Evolutionary conservation across 2,888 invertebrate species (phyloP).

Genomic region (Drosophila macrospina): DNA sequence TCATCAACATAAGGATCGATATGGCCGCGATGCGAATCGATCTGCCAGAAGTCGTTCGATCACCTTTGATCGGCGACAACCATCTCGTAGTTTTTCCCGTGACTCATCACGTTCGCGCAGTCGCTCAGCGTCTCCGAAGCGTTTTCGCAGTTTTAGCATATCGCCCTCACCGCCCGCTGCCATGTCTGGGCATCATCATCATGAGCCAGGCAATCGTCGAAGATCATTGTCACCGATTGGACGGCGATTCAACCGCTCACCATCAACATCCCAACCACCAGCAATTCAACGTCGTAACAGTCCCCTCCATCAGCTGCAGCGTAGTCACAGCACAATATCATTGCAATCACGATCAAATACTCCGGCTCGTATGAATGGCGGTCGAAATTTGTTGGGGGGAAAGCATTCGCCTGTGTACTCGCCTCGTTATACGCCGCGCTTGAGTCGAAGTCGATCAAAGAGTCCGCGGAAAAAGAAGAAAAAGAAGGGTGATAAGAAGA

Average conservation of each 20-base stretch:
- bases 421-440: conserved; percentile 83
- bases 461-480: conserved; percentile 79
- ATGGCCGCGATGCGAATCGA: conserved; percentile 90
- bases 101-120: conserved; percentile 74
- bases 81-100: conserved; percentile 80
- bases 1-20: conserved; percentile 89
- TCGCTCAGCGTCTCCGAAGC: conserved; percentile 60
- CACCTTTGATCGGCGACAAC: conserved; percentile 65
- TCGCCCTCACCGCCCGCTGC: conserved; percentile 80
- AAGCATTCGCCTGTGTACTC: conserved; percentile 66
- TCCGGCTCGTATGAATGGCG: conserved; percentile 70
- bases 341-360: conserved; percentile 83
- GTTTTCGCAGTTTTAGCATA: conserved; percentile 82
- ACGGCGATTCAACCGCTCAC: conserved; percentile 72
- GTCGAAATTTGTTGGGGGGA: conserved; percentile 48
- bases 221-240: conserved; percentile 56
- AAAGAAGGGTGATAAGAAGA: conserved; percentile 79
- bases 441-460: conserved; percentile 82
- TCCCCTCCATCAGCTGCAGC: conserved; percentile 43
- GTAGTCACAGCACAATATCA: conserved; percentile 67
- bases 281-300: conserved; percentile 11
- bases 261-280: conserved; percentile 50
- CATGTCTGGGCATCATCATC: conserved; percentile 26
- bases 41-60: conserved; percentile 83
- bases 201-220: conserved; percentile 35